A percentile compares a stretch with the other conserved stretches of the same genome.
These are phyloP conservation scores for Emydoidea blandingii DNA, from an alignment of 2,797 vertebrate genomes.

Conservation along the genomic window DNA sequence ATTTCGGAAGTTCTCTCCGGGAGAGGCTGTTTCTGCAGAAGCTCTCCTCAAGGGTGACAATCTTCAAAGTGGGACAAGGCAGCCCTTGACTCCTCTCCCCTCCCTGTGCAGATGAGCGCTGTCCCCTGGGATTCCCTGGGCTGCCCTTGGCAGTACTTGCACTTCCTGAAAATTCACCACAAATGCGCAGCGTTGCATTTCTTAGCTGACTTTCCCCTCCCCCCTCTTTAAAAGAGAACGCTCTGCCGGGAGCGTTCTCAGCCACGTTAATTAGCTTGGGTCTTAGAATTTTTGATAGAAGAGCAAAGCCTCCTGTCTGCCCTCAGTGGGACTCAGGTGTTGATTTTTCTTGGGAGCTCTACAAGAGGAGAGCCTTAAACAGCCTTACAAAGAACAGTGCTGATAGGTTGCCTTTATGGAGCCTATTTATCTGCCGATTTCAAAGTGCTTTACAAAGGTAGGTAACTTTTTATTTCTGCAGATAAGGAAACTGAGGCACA, in stretches of 20 bases:
- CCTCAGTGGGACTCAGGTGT: not conserved
- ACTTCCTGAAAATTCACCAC: not conserved
- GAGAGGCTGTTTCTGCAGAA: slow-evolving; percentile 4
- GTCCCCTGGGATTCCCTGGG: not conserved
- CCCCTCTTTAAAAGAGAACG: not conserved
- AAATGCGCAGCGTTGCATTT: accelerated
- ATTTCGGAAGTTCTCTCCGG: slow-evolving; percentile 50
- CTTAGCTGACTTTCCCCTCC: accelerated
- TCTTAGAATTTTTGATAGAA: not conserved
- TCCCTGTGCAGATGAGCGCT: not conserved
- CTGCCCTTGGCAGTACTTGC: not conserved
- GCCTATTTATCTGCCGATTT: slow-evolving; percentile 18
- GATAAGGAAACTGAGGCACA: slow-evolving; percentile 11
- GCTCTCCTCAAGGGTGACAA: slow-evolving; percentile 15
- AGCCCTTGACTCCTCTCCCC: accelerated
- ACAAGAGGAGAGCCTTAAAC: slow-evolving; percentile 16
- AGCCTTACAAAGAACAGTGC: not conserved
- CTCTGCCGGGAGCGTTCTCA: not conserved
- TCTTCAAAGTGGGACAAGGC: slow-evolving; percentile 59
- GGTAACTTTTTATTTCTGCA: not conserved
- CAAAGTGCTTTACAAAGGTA: slow-evolving; percentile 1
- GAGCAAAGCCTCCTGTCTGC: not conserved
- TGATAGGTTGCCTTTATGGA: not conserved
- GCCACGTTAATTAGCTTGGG: not conserved
- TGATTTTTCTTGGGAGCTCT: slow-evolving; percentile 30